These are phyloP conservation scores for Geotrypetes seraphini DNA, from an alignment of 2,797 vertebrate species.

Conservation along the genomic window DNA sequence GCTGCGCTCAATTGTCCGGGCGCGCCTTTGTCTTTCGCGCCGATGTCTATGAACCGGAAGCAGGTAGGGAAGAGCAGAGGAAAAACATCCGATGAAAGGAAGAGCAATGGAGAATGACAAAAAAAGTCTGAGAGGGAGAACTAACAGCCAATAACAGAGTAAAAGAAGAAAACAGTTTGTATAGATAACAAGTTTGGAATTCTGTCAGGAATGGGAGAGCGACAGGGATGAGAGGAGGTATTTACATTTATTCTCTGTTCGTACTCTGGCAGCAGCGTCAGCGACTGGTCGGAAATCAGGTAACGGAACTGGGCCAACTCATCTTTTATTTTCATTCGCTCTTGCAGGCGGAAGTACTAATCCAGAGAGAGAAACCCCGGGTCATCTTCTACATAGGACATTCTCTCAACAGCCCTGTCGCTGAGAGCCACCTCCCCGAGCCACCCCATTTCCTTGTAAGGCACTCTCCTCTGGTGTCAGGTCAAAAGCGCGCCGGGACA, in stretches of 20 bases:
- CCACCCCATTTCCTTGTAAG: background rate
- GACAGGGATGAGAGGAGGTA: too few relatives aligned
- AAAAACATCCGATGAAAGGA: background rate
- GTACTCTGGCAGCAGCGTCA: constrained; percentile 77
- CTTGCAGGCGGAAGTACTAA: constrained; percentile 63
- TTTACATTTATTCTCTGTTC: constrained; percentile 73
- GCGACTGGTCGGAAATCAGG: constrained; percentile 73
- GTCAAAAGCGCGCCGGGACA: too few relatives aligned
- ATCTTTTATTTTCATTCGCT: constrained; percentile 64
- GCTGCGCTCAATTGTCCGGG: too few relatives aligned
- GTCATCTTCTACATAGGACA: too few relatives aligned
- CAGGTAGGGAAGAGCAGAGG: background rate
- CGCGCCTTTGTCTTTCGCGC: too few relatives aligned
- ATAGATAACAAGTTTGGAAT: too few relatives aligned
- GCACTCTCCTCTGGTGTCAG: too few relatives aligned
- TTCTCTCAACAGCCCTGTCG: too few relatives aligned
- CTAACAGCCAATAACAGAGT: too few relatives aligned
- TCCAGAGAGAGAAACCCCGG: background rate
- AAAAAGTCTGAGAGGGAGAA: too few relatives aligned
- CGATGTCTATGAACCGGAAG: too few relatives aligned
- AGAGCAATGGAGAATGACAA: background rate
- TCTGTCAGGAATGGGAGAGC: too few relatives aligned
- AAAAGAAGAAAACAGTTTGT: background rate
- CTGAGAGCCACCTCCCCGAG: background rate
- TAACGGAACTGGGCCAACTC: constrained; percentile 71